These are phyloP conservation scores for Peromyscus eremicus DNA, from an alignment of 2,797 vertebrate genomes.

Conservation along the genomic window DNA sequence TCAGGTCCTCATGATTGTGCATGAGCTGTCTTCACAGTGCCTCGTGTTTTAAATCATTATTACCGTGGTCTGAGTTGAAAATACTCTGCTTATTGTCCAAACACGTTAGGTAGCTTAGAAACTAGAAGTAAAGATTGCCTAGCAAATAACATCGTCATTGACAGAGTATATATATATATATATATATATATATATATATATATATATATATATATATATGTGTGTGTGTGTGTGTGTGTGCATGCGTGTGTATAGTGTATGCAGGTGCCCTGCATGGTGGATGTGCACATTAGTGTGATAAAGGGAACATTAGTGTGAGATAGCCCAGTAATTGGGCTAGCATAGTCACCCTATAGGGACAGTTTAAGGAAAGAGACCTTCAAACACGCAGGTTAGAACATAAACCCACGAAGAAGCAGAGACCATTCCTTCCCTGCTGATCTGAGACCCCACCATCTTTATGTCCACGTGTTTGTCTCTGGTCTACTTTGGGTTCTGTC, in stretches of 20 bases:
- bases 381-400: background rate
- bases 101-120: background rate
- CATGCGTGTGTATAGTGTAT: background rate
- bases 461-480: background rate
- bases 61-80: background rate
- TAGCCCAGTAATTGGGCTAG: background rate
- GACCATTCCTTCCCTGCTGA: background rate
- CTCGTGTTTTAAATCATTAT: background rate
- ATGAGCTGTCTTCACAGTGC: too few species aligned
- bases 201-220: background rate
- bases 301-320: background rate
- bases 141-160: background rate
- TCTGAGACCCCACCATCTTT: constrained; percentile 30
- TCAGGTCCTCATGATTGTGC: background rate
- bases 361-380: background rate
- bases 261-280: background rate
- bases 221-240: too few species aligned
- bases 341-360: background rate
- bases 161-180: background rate
- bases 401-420: background rate
- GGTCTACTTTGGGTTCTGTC: background rate
- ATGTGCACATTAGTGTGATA: background rate
- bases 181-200: too few species aligned
- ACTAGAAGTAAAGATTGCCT: background rate
- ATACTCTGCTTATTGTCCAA: background rate